Evolutionary conservation across 2,113 vertebrate species (phyloP), one percentile per base, ranked within the genome.

Genomic region (Glaucomys volans): DNA sequence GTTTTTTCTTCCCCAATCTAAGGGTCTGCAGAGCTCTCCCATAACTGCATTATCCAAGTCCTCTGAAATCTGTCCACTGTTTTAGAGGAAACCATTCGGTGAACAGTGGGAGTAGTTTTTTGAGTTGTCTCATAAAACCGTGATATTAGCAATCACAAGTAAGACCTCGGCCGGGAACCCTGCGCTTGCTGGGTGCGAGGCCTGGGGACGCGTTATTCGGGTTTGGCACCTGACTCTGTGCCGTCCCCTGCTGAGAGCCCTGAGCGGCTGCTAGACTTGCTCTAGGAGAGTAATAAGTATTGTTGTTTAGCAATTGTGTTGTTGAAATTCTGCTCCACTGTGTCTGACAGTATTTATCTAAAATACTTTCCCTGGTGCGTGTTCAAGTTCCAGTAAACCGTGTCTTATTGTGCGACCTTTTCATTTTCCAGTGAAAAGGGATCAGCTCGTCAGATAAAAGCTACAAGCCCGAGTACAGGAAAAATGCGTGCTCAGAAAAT

Each of bases 331-430:
- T 99, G 98, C 98, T 99, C 98, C 98, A 98, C 98, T 98, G 92
- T 98, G 98, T 98, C 99, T 99, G 99, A 99, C 98, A 99, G 99
- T 99, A 98, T 99, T 99, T 99, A 99, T 99, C 99, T 99, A 98
- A 99, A 99, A 99, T 99, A 99, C 99, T 99, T 99, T 98, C 98
- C 98, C 98, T 97, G 97, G 98, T 98, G 98, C 98, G 98, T 98
- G 98, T 98, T 99, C 98, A 98, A 99, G 98, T 99, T 99, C 98
- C 98, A 99, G 99, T 98, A 99, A 99, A 99, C 98, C 99, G 98
- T 99, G 99, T 99, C 99, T 99, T 99, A 99, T 99, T 99, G 98
- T 98, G 98, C 99, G 98, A 99, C 99, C 99, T 99, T 99, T 99
- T 99, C 99, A 99, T 99, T 99, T 99, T 98, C 98, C 98, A 98